Evolutionary conservation across 1,140 invertebrate genomes (phyloP), one percentile per base, ranked within the genome.

Genomic region (Lordiphosa clarofinis): DNA sequence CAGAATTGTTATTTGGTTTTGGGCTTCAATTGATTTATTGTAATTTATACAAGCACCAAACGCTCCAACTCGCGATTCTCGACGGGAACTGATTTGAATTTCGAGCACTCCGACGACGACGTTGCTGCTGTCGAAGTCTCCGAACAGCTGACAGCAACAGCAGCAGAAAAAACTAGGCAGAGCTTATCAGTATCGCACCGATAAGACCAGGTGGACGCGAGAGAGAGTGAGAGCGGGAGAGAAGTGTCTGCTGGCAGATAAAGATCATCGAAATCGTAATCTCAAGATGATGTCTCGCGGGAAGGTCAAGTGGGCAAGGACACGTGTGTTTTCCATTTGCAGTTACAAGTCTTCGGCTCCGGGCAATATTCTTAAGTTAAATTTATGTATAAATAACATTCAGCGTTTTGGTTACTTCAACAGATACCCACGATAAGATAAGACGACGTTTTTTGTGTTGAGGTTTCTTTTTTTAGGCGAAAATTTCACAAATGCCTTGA

Each of bases 31-130:
- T 54, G 58, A 73, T 63, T 67, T 54, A 40, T 72, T 76, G 35
- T 68, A 48, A 58, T 55, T 63, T 57, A 56, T 15, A 15, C 15
- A 56, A 19, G n/a, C 7, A 55, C 37, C 21, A 8, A 19, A 44
- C 21, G 21, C 6, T 24, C 21, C 21, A 24, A 24, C 21, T 24
- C 21, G 21, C 21, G 21, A 24, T 5, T 24, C 21, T 24, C 21
- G 21, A 11, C 63, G 73, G 67, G 42, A 78, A 78, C 73, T 78
- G 73, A 78, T 78, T 78, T 73, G 56, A 78, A 78, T 78, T 76
- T 71, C 48, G 15, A 31, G 5, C 2, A 31, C 28, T 31, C 21
- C 21, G 21, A 8, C 28, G 2, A 7, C 28, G 21, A 8, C 28
- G 28, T 31, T 31, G 28, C 28, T 31, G 28, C 28, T 31, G 28